A percentile compares a stretch with the other conserved stretches of the same genome.
Conservation (phyloP, 2,888 invertebrate genomes). For the Heliconius ethilla region DNA sequence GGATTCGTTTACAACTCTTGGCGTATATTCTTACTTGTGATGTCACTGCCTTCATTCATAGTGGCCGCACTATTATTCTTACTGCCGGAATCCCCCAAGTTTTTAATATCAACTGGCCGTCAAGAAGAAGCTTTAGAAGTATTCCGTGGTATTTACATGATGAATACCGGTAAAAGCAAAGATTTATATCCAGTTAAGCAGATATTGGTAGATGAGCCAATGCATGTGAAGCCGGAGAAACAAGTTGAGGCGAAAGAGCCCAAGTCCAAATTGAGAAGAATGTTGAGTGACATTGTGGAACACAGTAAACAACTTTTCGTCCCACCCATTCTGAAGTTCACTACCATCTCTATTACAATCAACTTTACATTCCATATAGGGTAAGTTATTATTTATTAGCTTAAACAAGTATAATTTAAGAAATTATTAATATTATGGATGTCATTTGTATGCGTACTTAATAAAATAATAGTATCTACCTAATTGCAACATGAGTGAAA, state of each 20-base stretch:
- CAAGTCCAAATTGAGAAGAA: constrained; percentile 86
- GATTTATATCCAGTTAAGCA: constrained; percentile 90
- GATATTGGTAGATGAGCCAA: constrained; percentile 82
- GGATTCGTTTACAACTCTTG: constrained; percentile 93
- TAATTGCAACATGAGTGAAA: too few relatives aligned
- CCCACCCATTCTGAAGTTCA: constrained; percentile 91
- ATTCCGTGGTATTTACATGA: constrained; percentile 89
- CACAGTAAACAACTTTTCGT: constrained; percentile 91
- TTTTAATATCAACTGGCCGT: constrained; percentile 89
- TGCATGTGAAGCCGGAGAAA: constrained; percentile 79
- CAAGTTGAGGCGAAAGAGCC: constrained; percentile 82
- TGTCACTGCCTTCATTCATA: constrained; percentile 93
- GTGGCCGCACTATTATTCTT: constrained; percentile 91
- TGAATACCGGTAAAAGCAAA: constrained; percentile 89
- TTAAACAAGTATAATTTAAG: too few relatives aligned
- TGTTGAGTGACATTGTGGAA: constrained; percentile 89
- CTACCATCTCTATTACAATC: constrained; percentile 91
- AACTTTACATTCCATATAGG: constrained; percentile 97
- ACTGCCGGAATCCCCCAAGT: constrained; percentile 95
- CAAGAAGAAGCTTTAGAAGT: constrained; percentile 91
- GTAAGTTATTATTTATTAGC: constrained; percentile 65
- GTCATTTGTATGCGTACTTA: too few relatives aligned
- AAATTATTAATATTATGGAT: too few relatives aligned
- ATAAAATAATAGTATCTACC: too few relatives aligned
- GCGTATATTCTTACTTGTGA: constrained; percentile 94